Evolutionary conservation across 1,140 invertebrate species (phyloP), one percentile per base, ranked within the genome.

Genomic region (Acromyrmex heyeri): DNA sequence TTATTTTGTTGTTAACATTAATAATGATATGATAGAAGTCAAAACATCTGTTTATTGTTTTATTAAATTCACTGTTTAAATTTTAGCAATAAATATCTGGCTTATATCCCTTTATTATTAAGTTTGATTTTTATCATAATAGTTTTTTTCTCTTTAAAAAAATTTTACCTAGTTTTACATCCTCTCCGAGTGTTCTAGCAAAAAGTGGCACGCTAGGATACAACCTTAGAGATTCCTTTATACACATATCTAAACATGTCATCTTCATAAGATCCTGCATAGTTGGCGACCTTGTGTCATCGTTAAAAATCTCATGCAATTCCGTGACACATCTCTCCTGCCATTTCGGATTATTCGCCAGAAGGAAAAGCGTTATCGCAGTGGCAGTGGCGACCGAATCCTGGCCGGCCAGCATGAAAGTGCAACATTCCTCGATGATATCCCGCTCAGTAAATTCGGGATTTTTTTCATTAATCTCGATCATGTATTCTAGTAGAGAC

Each of bases 341-440:
- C 69, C 96, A 95, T 8, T 97, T 95, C 0, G 95, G 95, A 92
- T 97, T 95, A 87, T 95, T 95, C 0, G 96, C 96, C 0, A 97
- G 88, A 34, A 96, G 93, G 79, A 96, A 97, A 0, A 97, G 91
- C 4, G 95, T 95, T 91, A 97, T 97, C 18, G 96, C 96, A 0
- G 96, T 93, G 0, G 95, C 96, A 0, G 96, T 95, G 0, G 96
- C 96, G 7, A 97, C 97, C 0, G 97, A 98, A 89, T 98, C 97
- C 93, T 98, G 97, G 1, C 97, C 97, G 88, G 97, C 97, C 87
- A 98, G 95, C 97, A 97, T 97, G 79, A 98, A 97, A 0, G 97
- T 97, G 85, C 97, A 97, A 21, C 97, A 96, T 93, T 97, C 97
- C 89, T 97, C 96, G 2, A 97, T 92, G 78, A 98, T 97, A 87